A percentile compares a stretch with the other conserved stretches of the same genome.
These are phyloP conservation scores for Diadophis punctatus DNA, from an alignment of 2,113 vertebrate species.

Conservation along the genomic window DNA sequence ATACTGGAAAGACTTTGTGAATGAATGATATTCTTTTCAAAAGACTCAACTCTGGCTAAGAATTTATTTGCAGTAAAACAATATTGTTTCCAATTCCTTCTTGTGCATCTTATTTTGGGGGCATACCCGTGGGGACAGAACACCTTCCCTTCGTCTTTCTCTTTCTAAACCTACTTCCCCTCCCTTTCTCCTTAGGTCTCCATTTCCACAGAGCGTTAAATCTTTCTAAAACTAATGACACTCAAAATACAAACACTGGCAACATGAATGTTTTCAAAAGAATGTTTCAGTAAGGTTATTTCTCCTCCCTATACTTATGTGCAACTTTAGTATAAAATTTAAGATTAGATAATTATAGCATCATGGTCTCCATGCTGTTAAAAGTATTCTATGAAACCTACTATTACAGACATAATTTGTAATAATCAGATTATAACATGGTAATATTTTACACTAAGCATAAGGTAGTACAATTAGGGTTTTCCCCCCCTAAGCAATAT, in stretches of 20 bases:
- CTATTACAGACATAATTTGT: not conserved
- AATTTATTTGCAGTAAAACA: too few relatives aligned
- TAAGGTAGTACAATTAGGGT: not conserved
- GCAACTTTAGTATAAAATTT: not conserved
- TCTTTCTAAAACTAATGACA: not conserved
- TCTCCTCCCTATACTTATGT: rapidly evolving
- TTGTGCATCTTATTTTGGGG: too few relatives aligned
- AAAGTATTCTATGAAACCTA: rapidly evolving
- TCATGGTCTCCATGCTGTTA: not conserved
- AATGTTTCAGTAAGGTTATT: not conserved
- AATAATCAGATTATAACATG: not conserved
- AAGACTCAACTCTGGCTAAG: too few relatives aligned
- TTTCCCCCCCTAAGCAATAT: not conserved
- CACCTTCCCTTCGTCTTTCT: too few relatives aligned
- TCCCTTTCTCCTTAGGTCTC: too few relatives aligned
- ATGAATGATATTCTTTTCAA: too few relatives aligned
- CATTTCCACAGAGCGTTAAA: not conserved
- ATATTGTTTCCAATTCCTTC: too few relatives aligned
- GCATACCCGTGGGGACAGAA: too few relatives aligned
- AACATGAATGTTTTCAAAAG: rapidly evolving
- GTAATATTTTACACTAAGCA: not conserved
- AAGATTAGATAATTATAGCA: not conserved
- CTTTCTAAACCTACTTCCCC: too few relatives aligned
- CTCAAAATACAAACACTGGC: not conserved
- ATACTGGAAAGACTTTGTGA: too few relatives aligned